A percentile compares a stretch with the other conserved stretches of the same genome.
Evolutionary conservation across 1,140 invertebrate species (phyloP).

Genomic region (Dendrolimus punctatus): DNA sequence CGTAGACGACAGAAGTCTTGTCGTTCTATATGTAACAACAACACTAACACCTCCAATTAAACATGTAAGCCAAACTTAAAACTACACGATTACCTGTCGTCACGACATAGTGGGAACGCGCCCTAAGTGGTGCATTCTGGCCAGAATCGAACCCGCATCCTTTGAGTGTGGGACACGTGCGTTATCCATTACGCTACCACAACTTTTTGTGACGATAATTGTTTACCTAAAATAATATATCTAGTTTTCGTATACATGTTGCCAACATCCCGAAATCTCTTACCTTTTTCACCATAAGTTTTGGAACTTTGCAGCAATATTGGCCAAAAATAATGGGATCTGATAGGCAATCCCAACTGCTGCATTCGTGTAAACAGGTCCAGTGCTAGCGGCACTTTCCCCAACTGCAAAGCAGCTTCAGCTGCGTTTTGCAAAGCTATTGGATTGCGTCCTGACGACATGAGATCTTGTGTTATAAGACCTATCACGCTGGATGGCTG

Average conservation of each 20-base stretch:
- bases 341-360: conserved; percentile 51
- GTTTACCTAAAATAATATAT: no score
- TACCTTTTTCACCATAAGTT: conserved; percentile 63
- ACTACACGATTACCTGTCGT: no score
- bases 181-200: no score
- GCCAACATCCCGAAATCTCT: background rate
- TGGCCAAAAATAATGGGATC: conserved; percentile 76
- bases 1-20: no score
- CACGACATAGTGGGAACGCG: no score
- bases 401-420: conserved; percentile 50
- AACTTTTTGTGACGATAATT: no score
- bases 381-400: conserved; percentile 53
- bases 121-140: no score
- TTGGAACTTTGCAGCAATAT: conserved; percentile 49
- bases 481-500: conserved; percentile 49
- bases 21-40: no score
- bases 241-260: background rate
- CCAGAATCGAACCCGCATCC: no score
- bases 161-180: no score
- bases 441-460: conserved; percentile 46
- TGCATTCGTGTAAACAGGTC: conserved; percentile 68
- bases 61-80: no score
- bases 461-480: conserved; percentile 48
- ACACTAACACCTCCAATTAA: no score
- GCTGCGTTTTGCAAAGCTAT: conserved; percentile 49